phyloP scores from a whole-genome alignment of 1,140 invertebrate species.

The Lucilia cuprina region DNA sequence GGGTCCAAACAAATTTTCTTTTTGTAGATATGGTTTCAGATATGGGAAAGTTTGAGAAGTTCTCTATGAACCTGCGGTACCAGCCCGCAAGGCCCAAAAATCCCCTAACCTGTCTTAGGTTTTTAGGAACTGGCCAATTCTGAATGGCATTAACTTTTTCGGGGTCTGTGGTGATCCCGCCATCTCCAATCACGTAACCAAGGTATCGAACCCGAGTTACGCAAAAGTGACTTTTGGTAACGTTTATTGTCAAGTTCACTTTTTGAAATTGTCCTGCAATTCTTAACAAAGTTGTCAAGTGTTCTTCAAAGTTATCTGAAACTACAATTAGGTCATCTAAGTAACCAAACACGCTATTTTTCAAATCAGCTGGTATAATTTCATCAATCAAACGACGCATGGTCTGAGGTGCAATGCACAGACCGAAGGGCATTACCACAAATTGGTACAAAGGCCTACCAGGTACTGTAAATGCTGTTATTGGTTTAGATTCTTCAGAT shows the following conservation, averaged over 20 bases:
- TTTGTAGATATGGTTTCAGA: background rate
- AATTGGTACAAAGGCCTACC: slow-evolving; percentile 61
- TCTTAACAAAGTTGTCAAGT: slow-evolving; percentile 41
- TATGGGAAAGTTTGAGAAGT: background rate
- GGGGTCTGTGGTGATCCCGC: slow-evolving; percentile 32
- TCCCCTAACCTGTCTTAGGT: slow-evolving; percentile 32
- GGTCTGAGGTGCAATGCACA: slow-evolving; percentile 54
- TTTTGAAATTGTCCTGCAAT: slow-evolving; percentile 21
- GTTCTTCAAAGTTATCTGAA: slow-evolving; percentile 42
- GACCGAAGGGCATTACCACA: slow-evolving; percentile 63
- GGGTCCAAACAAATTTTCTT: background rate
- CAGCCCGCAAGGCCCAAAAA: slow-evolving; percentile 46
- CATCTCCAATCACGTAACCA: slow-evolving; percentile 39
- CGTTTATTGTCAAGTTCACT: slow-evolving; percentile 32
- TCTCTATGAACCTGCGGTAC: background rate
- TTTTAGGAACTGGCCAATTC: slow-evolving; percentile 29
- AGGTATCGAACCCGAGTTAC: slow-evolving; percentile 35
- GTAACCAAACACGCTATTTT: slow-evolving; percentile 46
- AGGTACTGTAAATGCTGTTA: slow-evolving; percentile 64
- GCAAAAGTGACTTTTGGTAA: slow-evolving; percentile 34
- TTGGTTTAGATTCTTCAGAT: slow-evolving; percentile 44
- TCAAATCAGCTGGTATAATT: slow-evolving; percentile 36
- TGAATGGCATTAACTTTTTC: slow-evolving; percentile 33
- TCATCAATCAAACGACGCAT: slow-evolving; percentile 38
- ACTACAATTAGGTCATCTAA: slow-evolving; percentile 50